A percentile compares a stretch with the other conserved stretches of the same genome.
Evolutionary conservation across 2,113 vertebrate species (phyloP).

Genomic region (Planiliza haematocheilus): DNA sequence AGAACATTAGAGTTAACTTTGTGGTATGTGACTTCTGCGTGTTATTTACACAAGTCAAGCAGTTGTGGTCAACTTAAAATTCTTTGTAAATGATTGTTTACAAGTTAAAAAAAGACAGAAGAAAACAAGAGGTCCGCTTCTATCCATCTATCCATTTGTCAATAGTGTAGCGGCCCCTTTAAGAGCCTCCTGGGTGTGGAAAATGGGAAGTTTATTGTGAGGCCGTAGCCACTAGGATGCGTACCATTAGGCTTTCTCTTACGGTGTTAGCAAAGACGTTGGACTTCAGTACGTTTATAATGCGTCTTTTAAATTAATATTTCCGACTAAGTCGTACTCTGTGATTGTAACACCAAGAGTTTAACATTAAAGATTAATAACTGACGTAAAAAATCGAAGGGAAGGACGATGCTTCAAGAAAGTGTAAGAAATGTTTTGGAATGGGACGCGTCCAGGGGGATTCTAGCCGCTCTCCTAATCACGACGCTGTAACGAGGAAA

Average conservation of each 20-base stretch:
- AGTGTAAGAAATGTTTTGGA: slow-evolving; percentile 35
- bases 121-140: too few species aligned
- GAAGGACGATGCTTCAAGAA: background rate
- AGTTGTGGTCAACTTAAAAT: too few species aligned
- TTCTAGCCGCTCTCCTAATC: slow-evolving; percentile 42
- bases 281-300: background rate
- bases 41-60: too few species aligned
- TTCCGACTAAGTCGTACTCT: fast-evolving
- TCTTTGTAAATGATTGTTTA: too few species aligned
- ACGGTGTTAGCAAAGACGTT: background rate
- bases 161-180: slow-evolving; percentile 71
- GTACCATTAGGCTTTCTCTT: slow-evolving; percentile 31
- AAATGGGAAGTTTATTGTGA: slow-evolving; percentile 48
- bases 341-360: fast-evolving
- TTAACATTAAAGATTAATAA: background rate
- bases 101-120: too few species aligned
- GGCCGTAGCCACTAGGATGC: slow-evolving; percentile 26
- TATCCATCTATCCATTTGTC: background rate
- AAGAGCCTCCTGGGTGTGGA: slow-evolving; percentile 76
- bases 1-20: too few species aligned
- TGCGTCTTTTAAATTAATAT: background rate
- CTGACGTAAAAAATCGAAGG: fast-evolving
- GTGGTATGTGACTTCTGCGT: too few species aligned
- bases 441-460: slow-evolving; percentile 57
- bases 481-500: slow-evolving; percentile 56